Conservation (phyloP, 2,888 invertebrate genomes). For the Pandemis heparana region DNA sequence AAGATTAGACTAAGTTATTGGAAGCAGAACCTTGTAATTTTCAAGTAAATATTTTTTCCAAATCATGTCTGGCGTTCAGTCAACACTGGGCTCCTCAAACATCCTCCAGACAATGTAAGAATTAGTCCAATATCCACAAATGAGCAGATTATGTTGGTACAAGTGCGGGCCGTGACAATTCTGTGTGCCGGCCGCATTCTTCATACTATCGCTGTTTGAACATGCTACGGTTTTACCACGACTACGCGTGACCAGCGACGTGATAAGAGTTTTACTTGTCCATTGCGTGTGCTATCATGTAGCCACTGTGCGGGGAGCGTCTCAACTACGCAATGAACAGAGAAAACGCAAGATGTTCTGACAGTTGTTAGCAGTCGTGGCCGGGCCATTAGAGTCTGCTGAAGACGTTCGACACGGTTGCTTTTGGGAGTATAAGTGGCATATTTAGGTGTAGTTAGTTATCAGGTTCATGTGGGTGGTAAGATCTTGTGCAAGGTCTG, state of each 20-base stretch:
- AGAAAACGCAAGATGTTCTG: background rate
- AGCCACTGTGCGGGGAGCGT: background rate
- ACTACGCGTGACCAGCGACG: background rate
- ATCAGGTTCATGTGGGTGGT: too few relatives aligned
- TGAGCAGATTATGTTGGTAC: conserved; percentile 74
- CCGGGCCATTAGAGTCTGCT: background rate
- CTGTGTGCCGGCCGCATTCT: conserved; percentile 59
- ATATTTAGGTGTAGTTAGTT: background rate
- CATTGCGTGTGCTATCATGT: background rate
- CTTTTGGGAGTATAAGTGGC: conserved; percentile 18
- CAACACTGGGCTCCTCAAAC: conserved; percentile 35
- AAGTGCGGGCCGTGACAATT: conserved; percentile 62
- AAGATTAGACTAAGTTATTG: too few relatives aligned
- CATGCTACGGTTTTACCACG: conserved; percentile 2
- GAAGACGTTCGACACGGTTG: conserved; percentile 40
- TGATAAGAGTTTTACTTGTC: background rate
- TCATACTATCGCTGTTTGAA: conserved; percentile 43
- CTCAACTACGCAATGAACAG: background rate
- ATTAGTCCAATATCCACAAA: conserved; percentile 37
- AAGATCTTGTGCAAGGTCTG: background rate
- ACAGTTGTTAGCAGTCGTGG: too few relatives aligned
- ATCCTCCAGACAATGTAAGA: conserved; percentile 28
- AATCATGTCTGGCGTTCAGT: conserved; percentile 13
- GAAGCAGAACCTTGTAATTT: background rate
- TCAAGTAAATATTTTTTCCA: background rate